These are phyloP conservation scores for Cyprinodon brontotheroides DNA, from an alignment of 2,113 vertebrate species.

Conservation along the genomic window DNA sequence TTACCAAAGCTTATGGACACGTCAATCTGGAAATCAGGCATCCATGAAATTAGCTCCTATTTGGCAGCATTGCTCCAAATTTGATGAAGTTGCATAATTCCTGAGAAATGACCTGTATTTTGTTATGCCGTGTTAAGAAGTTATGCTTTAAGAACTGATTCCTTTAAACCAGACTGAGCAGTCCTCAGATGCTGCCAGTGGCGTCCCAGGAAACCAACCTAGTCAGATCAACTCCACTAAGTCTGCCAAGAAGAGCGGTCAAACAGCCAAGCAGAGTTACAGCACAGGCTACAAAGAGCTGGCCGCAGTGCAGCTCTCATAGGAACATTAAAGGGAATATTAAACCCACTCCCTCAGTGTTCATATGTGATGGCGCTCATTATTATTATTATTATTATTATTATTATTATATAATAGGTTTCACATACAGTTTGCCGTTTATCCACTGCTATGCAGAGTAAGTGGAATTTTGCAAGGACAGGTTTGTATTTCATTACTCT, in stretches of 20 bases:
- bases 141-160: background rate
- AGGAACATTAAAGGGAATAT: no score
- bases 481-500: background rate
- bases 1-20: background rate
- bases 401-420: background rate
- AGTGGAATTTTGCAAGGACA: background rate
- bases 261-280: no score
- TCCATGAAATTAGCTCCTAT: background rate
- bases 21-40: background rate
- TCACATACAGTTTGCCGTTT: background rate
- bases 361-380: background rate
- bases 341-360: no score
- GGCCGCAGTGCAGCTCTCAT: background rate
- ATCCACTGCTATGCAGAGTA: background rate
- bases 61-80: background rate
- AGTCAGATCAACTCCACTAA: no score
- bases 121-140: background rate
- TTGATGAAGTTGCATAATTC: background rate
- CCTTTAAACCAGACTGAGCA: background rate
- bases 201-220: no score
- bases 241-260: no score
- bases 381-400: background rate
- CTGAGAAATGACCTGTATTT: background rate
- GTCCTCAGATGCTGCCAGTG: no score
- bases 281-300: no score